Conservation (phyloP, 2,797 vertebrate genomes). For the Mareca strepera region DNA sequence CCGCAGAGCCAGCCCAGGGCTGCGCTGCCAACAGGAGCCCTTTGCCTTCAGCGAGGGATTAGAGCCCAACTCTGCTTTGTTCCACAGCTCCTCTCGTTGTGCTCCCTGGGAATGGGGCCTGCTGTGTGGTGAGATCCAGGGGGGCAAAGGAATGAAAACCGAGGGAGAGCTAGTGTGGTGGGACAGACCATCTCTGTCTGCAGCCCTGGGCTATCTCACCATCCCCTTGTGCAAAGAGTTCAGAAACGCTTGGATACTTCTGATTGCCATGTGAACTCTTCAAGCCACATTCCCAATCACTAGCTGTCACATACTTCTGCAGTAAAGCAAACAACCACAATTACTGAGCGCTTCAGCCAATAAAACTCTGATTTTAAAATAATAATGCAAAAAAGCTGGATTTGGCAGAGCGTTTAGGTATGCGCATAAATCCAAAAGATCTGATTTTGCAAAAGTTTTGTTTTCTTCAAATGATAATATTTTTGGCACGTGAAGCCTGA, state of each 20-base stretch:
- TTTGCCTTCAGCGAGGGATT: not conserved
- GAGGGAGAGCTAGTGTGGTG: not conserved
- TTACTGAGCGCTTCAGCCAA: not conserved
- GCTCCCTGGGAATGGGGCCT: rapidly evolving
- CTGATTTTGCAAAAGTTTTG: not conserved
- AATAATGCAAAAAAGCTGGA: not conserved
- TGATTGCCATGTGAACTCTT: not conserved
- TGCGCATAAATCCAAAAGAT: not conserved
- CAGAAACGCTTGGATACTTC: not conserved
- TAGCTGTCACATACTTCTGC: not conserved
- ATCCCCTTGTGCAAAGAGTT: not conserved
- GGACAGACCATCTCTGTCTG: not conserved
- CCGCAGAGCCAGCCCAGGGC: not conserved
- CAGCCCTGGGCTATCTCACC: not conserved
- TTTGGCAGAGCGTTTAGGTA: not conserved
- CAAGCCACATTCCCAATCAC: not conserved
- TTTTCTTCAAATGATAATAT: not conserved
- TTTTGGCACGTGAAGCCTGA: not conserved
- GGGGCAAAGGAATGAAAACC: not conserved
- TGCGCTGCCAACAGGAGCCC: not conserved
- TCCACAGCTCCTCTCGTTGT: rapidly evolving
- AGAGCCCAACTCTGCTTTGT: not conserved
- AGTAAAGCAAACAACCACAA: not conserved
- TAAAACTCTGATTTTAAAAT: not conserved
- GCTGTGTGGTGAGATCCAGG: not conserved